Base-by-base conservation (phyloP, 2,888 invertebrate genomes). In the Amphiduros pacificus region DNA sequence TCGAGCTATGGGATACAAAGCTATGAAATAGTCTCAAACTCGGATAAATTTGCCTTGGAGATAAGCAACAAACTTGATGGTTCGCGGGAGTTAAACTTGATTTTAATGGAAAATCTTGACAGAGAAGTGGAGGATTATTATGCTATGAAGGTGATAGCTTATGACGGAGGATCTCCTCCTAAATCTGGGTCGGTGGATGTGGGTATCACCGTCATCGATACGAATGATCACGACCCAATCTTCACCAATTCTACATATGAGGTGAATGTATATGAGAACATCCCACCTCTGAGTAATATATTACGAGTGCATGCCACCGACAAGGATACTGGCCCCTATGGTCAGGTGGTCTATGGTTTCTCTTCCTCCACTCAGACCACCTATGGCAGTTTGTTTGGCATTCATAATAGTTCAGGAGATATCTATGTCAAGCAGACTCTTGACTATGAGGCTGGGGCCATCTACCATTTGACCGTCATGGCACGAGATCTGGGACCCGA, bases 141-240 rank as follows among this genome's bases (percentile, higher is more conserved):
- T 50, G 31, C 51, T 22, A 28, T 70, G 41, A 58, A 64, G 57
- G 29, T 70, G 11, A 51, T 61, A 5, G 70, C 68, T 11, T 50
- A 51, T 0, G 70, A 70, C 14, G 70, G 70, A 1, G 93, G 90
- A 0, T 51, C 56, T 41, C 67, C 69, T 0, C 50, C 64, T 2
- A 57, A 60, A 17, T 63, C 66, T 5, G 70, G 70, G 0, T 62
- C 65, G 6, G 50, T 70, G 14, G 55, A 67, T 9, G 52, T 70
- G 17, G 52, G 36, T n/a, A 44, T 70, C 36, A 40, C 50, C 11
- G 64, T 70, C 27, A 27, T 62, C 20, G 69, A 69, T 44, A 64
- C 65, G 3, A 69, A 69, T 27, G 69, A 69, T 48, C 60, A 69
- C 50, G 52, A 56, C 20, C 69, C 69, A 24, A 53, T 59, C 22